phyloP scores from a whole-genome alignment of 2,113 vertebrate species.

The Sorex araneus region DNA sequence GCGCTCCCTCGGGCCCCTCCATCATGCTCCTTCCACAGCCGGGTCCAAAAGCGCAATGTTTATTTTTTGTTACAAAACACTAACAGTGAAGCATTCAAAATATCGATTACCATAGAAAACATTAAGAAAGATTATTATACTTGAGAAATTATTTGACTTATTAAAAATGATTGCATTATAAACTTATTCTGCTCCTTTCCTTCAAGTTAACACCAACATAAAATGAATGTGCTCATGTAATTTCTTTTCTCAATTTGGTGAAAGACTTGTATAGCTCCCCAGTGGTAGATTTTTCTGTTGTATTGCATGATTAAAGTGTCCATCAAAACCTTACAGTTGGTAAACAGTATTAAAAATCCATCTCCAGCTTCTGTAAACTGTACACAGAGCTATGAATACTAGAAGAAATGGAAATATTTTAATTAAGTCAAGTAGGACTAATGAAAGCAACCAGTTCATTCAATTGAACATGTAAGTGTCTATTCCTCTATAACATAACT shows the following conservation, averaged over 20 bases:
- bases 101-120: background rate
- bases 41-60: too few relatives aligned
- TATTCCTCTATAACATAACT: constrained; percentile 65
- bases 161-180: constrained; percentile 48
- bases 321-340: constrained; percentile 53
- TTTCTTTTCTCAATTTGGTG: constrained; percentile 74
- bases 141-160: constrained; percentile 49
- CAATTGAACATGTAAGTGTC: constrained; percentile 72
- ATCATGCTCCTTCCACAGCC: too few relatives aligned
- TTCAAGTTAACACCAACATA: constrained; percentile 27
- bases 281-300: constrained; percentile 76
- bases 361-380: constrained; percentile 47
- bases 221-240: constrained; percentile 61
- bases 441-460: constrained; percentile 75
- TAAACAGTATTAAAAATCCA: constrained; percentile 75
- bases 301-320: constrained; percentile 77
- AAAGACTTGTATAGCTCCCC: constrained; percentile 67
- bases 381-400: constrained; percentile 68
- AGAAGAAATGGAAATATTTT: constrained; percentile 71
- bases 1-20: too few relatives aligned
- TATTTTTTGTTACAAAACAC: constrained; percentile 14
- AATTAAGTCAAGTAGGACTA: constrained; percentile 71
- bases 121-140: background rate
- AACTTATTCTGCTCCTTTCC: constrained; percentile 33
- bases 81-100: background rate